Evolutionary conservation across 2,797 vertebrate species (phyloP).

Genomic region (Takifugu rubripes): DNA sequence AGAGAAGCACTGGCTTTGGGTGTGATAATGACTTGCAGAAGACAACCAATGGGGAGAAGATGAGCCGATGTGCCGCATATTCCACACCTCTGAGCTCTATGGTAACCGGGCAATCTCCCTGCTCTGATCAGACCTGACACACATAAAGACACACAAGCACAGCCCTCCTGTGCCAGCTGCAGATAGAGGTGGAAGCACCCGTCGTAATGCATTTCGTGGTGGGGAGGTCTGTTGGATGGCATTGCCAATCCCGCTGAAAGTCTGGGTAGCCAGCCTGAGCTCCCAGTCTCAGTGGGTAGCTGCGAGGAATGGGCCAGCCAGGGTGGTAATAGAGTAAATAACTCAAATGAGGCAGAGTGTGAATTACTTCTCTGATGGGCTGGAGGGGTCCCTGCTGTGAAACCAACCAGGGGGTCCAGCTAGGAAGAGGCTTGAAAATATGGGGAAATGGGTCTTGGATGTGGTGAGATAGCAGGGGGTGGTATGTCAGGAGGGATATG

Average conservation of each 20-base stretch:
- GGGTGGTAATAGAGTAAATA: slow-evolving; percentile 82
- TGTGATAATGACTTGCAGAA: slow-evolving; percentile 88
- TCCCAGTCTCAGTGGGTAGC: slow-evolving; percentile 68
- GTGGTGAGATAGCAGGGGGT: slow-evolving; percentile 39
- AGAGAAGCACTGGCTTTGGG: slow-evolving; percentile 74
- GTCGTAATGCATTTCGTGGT: slow-evolving; percentile 49
- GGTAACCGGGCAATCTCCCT: slow-evolving; percentile 57
- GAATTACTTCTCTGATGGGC: slow-evolving; percentile 81
- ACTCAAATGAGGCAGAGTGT: slow-evolving; percentile 82
- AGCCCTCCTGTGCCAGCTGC: slow-evolving; percentile 67
- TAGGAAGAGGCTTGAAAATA: slow-evolving; percentile 52
- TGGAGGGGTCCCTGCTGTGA: slow-evolving; percentile 69
- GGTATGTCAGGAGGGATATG: slow-evolving; percentile 50
- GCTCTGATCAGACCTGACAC: slow-evolving; percentile 48
- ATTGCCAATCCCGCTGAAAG: slow-evolving; percentile 72
- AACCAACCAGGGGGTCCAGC: slow-evolving; percentile 70
- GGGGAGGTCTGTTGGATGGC: slow-evolving; percentile 41
- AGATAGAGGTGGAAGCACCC: slow-evolving; percentile 74
- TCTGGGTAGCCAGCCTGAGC: slow-evolving; percentile 60
- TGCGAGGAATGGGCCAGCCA: slow-evolving; percentile 52
- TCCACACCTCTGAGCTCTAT: slow-evolving; percentile 56
- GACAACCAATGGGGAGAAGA: slow-evolving; percentile 67
- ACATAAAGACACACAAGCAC: neutral
- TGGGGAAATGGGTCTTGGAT: slow-evolving; percentile 56
- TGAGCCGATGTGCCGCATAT: slow-evolving; percentile 23